Evolutionary conservation across 2,797 vertebrate genomes (phyloP).

Genomic region (Catharus ustulatus): DNA sequence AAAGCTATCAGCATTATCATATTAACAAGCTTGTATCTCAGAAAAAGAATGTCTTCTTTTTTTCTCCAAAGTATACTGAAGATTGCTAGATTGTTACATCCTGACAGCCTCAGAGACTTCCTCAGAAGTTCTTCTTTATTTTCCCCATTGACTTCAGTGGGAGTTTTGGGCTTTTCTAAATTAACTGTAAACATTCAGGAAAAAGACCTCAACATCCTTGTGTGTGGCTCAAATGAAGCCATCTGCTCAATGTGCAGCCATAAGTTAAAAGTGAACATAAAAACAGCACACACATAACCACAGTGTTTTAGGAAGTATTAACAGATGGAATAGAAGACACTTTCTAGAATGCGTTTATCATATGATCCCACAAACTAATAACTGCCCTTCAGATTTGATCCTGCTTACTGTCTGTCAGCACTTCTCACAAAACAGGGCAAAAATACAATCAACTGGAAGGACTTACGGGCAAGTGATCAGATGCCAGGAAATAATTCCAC

Average conservation of each 20-base stretch:
- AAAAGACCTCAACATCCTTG: slow-evolving; percentile 11
- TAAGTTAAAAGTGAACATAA: slow-evolving; percentile 39
- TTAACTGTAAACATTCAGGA: slow-evolving; percentile 1
- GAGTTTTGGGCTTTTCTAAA: slow-evolving; percentile 24
- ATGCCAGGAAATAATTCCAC: not conserved
- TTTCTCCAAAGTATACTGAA: not conserved
- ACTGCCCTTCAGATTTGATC: not conserved
- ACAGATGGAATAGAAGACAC: not conserved
- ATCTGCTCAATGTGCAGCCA: not conserved
- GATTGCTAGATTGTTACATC: not conserved
- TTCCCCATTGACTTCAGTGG: not conserved
- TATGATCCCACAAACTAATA: slow-evolving; percentile 10
- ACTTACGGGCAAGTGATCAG: not conserved
- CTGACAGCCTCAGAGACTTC: not conserved
- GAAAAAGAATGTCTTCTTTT: not conserved
- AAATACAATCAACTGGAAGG: not conserved
- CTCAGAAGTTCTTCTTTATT: slow-evolving; percentile 32
- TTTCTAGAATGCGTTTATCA: not conserved
- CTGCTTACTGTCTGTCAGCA: not conserved
- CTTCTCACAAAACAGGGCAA: not conserved
- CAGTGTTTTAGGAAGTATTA: not conserved
- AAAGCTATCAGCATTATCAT: not conserved
- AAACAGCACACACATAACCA: not conserved
- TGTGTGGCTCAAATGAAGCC: slow-evolving; percentile 15
- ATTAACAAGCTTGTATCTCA: not conserved